Evolutionary conservation across 2,797 vertebrate species (phyloP).

Genomic region (Brachyalestes nurse): DNA sequence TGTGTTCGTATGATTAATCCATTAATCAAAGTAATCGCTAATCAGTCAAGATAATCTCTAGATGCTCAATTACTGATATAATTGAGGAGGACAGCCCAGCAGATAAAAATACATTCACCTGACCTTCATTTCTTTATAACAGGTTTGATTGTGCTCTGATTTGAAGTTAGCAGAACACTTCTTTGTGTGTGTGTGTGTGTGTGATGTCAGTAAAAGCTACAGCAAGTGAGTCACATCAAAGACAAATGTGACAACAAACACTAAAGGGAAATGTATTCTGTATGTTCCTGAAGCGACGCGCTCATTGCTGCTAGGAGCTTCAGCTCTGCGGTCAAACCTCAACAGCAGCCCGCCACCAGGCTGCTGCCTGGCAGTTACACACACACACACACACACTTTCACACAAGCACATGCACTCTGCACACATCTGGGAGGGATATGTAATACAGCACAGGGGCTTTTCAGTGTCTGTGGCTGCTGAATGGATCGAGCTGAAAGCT

Average conservation of each 20-base stretch:
- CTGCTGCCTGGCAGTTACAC: slow-evolving; percentile 25
- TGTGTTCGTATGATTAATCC: no score
- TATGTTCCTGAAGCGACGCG: background rate
- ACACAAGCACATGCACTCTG: slow-evolving; percentile 19
- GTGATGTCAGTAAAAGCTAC: background rate
- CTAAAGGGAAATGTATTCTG: background rate
- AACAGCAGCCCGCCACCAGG: background rate
- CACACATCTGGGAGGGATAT: slow-evolving; percentile 24
- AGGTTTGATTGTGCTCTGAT: no score
- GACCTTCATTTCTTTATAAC: no score
- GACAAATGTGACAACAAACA: background rate
- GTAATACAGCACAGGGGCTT: slow-evolving; percentile 33
- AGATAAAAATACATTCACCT: no score
- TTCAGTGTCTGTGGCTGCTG: slow-evolving; percentile 37
- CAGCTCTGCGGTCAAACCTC: slow-evolving; percentile 64
- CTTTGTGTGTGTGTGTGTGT: background rate
- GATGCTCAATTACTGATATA: no score
- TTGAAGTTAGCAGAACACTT: no score
- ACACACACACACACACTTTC: slow-evolving; percentile 23
- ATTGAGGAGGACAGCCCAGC: no score
- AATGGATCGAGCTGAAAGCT: slow-evolving; percentile 28
- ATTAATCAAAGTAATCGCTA: no score
- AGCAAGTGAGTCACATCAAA: background rate
- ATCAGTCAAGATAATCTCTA: no score
- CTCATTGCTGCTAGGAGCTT: background rate